A percentile compares a stretch with the other conserved stretches of the same genome.
These are phyloP conservation scores for Dasysyrphus tricinctus DNA, from an alignment of 2,888 invertebrate genomes.

Conservation along the genomic window DNA sequence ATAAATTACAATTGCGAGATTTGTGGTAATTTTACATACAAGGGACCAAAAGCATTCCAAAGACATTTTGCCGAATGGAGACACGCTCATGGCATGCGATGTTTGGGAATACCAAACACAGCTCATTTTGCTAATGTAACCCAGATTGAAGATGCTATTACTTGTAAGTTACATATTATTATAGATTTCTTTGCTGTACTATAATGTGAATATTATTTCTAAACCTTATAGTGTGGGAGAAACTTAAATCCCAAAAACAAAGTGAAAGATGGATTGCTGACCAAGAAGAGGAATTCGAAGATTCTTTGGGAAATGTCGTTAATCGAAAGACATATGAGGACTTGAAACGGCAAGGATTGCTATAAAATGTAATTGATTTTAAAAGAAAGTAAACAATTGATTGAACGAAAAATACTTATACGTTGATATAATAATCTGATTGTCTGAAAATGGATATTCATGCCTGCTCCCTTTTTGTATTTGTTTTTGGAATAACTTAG, in stretches of 20 bases:
- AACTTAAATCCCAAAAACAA: conserved; percentile 97
- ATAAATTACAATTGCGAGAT: conserved; percentile 99
- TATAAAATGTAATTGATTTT: conserved; percentile 85
- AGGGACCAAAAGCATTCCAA: conserved; percentile 99
- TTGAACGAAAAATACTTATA: no score
- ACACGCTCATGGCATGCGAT: conserved; percentile 97
- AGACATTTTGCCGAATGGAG: conserved; percentile 98
- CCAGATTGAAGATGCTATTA: conserved; percentile 98
- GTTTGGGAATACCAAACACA: conserved; percentile 99
- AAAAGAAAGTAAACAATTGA: background rate
- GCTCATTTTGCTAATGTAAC: conserved; percentile 99
- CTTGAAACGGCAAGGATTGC: conserved; percentile 97
- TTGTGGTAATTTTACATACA: conserved; percentile 99
- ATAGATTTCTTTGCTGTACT: background rate
- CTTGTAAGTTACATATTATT: conserved; percentile 86
- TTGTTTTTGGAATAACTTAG: no score
- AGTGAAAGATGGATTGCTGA: conserved; percentile 98
- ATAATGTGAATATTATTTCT: background rate
- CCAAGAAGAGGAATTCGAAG: conserved; percentile 99
- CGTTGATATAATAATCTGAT: no score
- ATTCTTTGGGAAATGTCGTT: conserved; percentile 99
- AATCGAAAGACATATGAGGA: conserved; percentile 99
- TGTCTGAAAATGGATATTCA: no score
- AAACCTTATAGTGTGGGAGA: conserved; percentile 94
- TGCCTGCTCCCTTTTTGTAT: no score